Percentiles rank a stretch among this genome's conserved stretches.
Conservation (phyloP, 1,140 invertebrate genomes). For the Pogonus chalceus region DNA sequence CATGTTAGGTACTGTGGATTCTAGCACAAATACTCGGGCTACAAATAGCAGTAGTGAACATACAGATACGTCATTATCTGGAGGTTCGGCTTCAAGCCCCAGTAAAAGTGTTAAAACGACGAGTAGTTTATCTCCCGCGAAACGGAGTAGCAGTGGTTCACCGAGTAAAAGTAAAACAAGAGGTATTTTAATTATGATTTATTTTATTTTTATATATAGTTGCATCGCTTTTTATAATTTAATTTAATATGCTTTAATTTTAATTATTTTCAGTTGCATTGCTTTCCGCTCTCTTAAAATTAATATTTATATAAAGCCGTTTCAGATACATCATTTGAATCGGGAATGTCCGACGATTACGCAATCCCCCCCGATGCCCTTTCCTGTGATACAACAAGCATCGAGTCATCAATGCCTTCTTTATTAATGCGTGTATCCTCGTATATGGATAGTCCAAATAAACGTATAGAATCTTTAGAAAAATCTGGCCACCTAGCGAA, state of each 20-base stretch:
- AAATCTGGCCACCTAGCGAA: slow-evolving; percentile 90
- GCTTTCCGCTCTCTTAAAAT: not conserved
- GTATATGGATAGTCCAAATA: slow-evolving; percentile 55
- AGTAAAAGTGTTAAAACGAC: slow-evolving; percentile 77
- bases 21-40: slow-evolving; percentile 36
- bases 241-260: not conserved
- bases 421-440: slow-evolving; percentile 51
- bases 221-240: not conserved
- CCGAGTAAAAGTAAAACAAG: slow-evolving; percentile 66
- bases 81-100: slow-evolving; percentile 52
- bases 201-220: not conserved
- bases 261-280: not conserved
- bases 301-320: slow-evolving; percentile 15
- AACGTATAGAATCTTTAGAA: slow-evolving; percentile 68
- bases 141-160: slow-evolving; percentile 69
- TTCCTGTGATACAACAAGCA: slow-evolving; percentile 59
- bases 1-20: slow-evolving; percentile 29
- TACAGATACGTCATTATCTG: slow-evolving; percentile 39
- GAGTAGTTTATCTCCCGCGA: slow-evolving; percentile 71
- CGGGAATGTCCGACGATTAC: slow-evolving; percentile 90
- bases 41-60: slow-evolving; percentile 38
- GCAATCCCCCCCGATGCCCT: slow-evolving; percentile 88
- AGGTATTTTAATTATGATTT: slow-evolving; percentile 33
- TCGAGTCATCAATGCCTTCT: slow-evolving; percentile 60
- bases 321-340: slow-evolving; percentile 83